Evolutionary conservation across 2,888 invertebrate species (phyloP).

Genomic region (Tholera decimalis): DNA sequence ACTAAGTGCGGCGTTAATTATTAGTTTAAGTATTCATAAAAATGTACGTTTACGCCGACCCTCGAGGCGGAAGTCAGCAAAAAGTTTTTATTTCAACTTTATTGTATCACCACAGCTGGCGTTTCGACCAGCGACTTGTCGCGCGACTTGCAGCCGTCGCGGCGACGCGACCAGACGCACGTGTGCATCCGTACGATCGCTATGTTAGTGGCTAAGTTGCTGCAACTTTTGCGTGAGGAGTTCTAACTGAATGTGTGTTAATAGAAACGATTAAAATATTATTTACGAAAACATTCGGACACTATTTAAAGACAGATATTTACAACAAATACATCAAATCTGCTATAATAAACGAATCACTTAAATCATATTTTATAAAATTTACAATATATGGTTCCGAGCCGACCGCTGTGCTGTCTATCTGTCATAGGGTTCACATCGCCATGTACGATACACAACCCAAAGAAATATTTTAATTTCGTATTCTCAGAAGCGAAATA

Average conservation of each 20-base stretch:
- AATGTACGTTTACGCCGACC: conserved; percentile 73
- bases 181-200: background rate
- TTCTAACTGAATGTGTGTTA: conserved; percentile 33
- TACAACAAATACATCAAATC: conserved; percentile 3
- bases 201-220: conserved; percentile 1
- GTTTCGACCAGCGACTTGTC: conserved; percentile 65
- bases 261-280: conserved; percentile 16
- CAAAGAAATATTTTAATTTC: conserved; percentile 57
- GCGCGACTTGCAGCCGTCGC: conserved; percentile 18
- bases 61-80: conserved; percentile 72
- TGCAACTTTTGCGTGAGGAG: conserved; percentile 26
- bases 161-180: conserved; percentile 15
- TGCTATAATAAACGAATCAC: background rate
- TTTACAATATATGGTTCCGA: conserved; percentile 48
- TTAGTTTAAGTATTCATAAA: conserved; percentile 87
- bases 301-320: conserved; percentile 24
- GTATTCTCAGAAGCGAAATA: conserved; percentile 56
- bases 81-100: conserved; percentile 77
- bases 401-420: conserved; percentile 45
- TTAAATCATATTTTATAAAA: conserved; percentile 45
- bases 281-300: conserved; percentile 13
- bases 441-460: conserved; percentile 50
- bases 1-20: conserved; percentile 84
- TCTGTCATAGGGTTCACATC: conserved; percentile 52
- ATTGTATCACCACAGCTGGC: conserved; percentile 77